Conservation (phyloP, 2,888 invertebrate genomes). For the Dione juno region DNA sequence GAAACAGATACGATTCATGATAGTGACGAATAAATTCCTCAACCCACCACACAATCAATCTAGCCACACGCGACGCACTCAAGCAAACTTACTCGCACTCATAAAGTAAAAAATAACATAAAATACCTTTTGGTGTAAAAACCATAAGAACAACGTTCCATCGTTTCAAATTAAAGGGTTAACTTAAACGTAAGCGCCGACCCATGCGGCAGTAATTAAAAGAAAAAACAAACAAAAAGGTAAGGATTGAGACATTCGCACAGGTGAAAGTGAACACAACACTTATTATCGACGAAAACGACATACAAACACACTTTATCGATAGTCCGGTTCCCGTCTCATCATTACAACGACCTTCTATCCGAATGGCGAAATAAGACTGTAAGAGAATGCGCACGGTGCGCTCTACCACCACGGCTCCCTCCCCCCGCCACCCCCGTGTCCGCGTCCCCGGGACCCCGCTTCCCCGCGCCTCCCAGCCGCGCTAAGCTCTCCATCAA, state of each 20-base stretch:
- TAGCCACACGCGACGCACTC: slow-evolving; percentile 76
- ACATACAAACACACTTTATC: slow-evolving; percentile 84
- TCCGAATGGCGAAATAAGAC: slow-evolving; percentile 79
- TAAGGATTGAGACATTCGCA: slow-evolving; percentile 82
- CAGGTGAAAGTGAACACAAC: slow-evolving; percentile 83
- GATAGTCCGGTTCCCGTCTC: slow-evolving; percentile 79
- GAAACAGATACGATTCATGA: slow-evolving; percentile 49
- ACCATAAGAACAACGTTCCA: slow-evolving; percentile 91
- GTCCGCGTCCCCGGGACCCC: slow-evolving; percentile 56
- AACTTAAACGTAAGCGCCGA: slow-evolving; percentile 83
- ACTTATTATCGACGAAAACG: slow-evolving; percentile 83
- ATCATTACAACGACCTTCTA: slow-evolving; percentile 81
- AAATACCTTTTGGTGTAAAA: slow-evolving; percentile 92
- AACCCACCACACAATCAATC: slow-evolving; percentile 50
- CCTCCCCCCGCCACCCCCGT: slow-evolving; percentile 69
- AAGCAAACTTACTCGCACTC: slow-evolving; percentile 72
- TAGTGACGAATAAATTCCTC: slow-evolving; percentile 51
- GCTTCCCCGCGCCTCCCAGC: slow-evolving; percentile 58
- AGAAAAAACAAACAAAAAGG: slow-evolving; percentile 79
- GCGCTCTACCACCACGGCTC: slow-evolving; percentile 61
- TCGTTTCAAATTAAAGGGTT: slow-evolving; percentile 85
- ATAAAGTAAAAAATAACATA: slow-evolving; percentile 82
- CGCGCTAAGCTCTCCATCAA: slow-evolving; percentile 61
- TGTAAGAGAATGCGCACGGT: slow-evolving; percentile 62
- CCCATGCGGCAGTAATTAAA: slow-evolving; percentile 80